Base-by-base conservation (phyloP, 1,140 invertebrate genomes). In the Eupristina koningsbergeri region DNA sequence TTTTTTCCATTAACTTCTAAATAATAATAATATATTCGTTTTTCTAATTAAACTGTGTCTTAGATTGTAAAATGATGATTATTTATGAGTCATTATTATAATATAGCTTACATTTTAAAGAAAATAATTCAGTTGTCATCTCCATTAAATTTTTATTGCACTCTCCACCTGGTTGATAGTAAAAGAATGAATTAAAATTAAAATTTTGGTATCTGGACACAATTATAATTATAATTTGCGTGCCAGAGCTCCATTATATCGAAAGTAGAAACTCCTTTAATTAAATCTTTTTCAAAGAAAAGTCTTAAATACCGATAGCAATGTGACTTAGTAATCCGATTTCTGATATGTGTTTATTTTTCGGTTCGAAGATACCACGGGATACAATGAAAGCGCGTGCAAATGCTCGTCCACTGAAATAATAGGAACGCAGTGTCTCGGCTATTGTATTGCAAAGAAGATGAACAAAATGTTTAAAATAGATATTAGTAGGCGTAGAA, bases 381-480 rank as follows among this genome's bases (percentile, higher is more conserved):
- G 41, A 39, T 69, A 39, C 67, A 39, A 69, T 39, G 22, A 69
- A 69, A 17, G 17, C 1, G 67, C 36, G 19, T 9, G 22, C 2
- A 26, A 36, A 22, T 22, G 22, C 22, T 39, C 7, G 34, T 5
- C 7, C 26, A 53, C 6, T 7, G 41, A n/a, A 39, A 26, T 36
- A 22, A 22, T 5, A 41, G n/a, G 19, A 71, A 71, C n/a, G 19
- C 6, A 7, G 3, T 41, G 36, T 39, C 36, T 71, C 22, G 22
- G 36, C 26, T 41, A 71, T 71, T 39, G 36, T 71, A n/a, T 26
- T 11, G 22, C 19, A 41, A 41, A 41, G 29, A 17, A 41, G 53
- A 45, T 67, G 77, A 39, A 26, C 47, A 50, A 45, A 31, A 26
- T 71, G 67, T 41, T 71, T 36, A 41, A 69, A 80, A 80, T 69